Percentiles rank a stretch among this genome's conserved stretches.
Conservation (phyloP, 2,113 vertebrate genomes). For the Daboia siamensis region DNA sequence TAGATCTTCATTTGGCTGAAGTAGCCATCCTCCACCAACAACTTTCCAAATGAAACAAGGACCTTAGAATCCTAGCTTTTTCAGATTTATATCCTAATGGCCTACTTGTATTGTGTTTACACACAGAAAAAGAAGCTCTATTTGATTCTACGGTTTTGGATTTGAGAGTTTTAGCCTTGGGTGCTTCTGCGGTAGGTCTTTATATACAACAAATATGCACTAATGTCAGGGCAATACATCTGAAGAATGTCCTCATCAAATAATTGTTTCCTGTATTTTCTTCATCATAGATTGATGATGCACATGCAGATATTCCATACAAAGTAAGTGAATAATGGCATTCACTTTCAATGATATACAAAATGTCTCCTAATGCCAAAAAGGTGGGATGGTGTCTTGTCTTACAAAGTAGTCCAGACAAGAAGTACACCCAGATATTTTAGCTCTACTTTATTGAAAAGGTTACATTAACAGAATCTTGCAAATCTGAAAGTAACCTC, state of each 20-base stretch:
- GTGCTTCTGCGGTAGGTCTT: background rate
- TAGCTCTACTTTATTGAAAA: background rate
- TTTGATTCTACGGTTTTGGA: background rate
- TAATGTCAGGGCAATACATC: background rate
- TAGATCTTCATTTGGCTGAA: background rate
- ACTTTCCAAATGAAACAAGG: background rate
- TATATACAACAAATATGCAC: background rate
- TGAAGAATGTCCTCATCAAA: background rate
- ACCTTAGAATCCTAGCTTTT: background rate
- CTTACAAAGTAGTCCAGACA: background rate
- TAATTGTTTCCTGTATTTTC: background rate
- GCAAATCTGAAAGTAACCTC: background rate
- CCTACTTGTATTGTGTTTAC: background rate
- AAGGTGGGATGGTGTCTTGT: background rate
- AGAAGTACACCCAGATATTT: background rate
- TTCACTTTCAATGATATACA: background rate
- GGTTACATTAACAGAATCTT: background rate
- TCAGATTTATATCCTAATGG: background rate
- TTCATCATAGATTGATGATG: background rate
- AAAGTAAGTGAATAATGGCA: background rate
- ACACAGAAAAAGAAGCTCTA: background rate
- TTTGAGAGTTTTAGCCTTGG: background rate
- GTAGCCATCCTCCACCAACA: background rate
- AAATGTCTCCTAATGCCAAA: background rate
- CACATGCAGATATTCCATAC: background rate